Evolutionary conservation across 2,888 invertebrate genomes (phyloP).

Genomic region (Archips crataeganus): DNA sequence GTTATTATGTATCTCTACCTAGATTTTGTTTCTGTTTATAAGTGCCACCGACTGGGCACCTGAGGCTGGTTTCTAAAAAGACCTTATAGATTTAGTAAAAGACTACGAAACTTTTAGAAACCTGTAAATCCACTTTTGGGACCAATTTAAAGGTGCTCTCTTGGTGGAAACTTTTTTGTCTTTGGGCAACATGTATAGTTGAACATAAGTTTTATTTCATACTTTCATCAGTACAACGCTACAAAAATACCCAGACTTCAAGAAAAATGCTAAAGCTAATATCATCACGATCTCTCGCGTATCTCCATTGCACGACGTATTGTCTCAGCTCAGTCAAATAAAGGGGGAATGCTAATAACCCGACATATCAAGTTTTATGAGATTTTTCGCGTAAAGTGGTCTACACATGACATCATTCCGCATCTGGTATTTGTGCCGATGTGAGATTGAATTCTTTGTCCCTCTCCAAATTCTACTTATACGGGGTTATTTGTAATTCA

Average conservation of each 20-base stretch:
- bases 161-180: too few species aligned
- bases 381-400: slow-evolving; percentile 33
- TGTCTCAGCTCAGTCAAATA: slow-evolving; percentile 11
- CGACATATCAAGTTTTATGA: slow-evolving; percentile 31
- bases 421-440: slow-evolving; percentile 16
- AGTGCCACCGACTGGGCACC: too few species aligned
- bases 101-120: too few species aligned
- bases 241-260: background rate
- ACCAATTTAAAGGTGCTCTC: too few species aligned
- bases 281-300: slow-evolving; percentile 1
- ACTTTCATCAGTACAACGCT: background rate
- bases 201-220: too few species aligned
- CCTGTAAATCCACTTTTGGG: too few species aligned
- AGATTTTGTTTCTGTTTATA: too few species aligned
- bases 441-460: slow-evolving; percentile 11
- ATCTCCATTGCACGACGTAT: slow-evolving; percentile 1
- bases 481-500: too few species aligned
- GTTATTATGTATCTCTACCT: too few species aligned
- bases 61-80: too few species aligned
- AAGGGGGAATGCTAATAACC: slow-evolving; percentile 37
- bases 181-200: too few species aligned
- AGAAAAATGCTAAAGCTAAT: background rate
- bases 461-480: background rate
- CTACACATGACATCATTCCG: slow-evolving; percentile 26
- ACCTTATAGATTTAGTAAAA: too few species aligned